Base-by-base conservation (phyloP, 2,113 vertebrate genomes). In the Sceloporus tristichus region DNA sequence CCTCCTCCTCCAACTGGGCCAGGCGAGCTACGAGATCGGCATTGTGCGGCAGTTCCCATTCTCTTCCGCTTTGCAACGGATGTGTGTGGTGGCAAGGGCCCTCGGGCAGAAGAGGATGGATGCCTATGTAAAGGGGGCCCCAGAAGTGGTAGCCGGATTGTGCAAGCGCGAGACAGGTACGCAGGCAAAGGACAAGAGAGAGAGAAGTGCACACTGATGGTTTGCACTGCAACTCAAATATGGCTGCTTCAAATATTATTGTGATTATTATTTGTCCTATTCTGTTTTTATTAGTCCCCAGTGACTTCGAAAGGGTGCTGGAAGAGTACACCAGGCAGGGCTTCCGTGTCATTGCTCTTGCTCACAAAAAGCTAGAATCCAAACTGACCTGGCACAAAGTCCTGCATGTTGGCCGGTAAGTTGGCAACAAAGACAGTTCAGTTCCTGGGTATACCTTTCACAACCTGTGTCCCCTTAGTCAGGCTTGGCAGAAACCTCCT, bases 41-140 rank as follows among this genome's bases (percentile, higher is more conserved):
- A 98, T 99, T 0, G 98, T 99, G 85, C 98, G 98, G 5, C 98
- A 99, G 97, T 99, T 99, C 91, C 98, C 99, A 0, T 99, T 99
- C 95, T 99, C 99, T 59, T 99, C 99, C 5, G 98, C 96, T 14
- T 84, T 98, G 90, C 99, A 99, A 94, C 98, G 98, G 80, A 99
- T 99, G 98, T 97, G 97, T 87, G 98, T 99, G 19, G 97, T 99
- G 73, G 97, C 97, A 0, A 97, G 98, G 89, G 95, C 97, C 74
- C 96, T 99, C 0, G 98, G 98, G 48, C 98, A 98, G 91, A 99
- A 98, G 93, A 97, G 97, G 74, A 99, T 99, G 99, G 98, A 99
- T 56, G 98, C 98, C 23, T 99, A 98, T 89, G 96, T 98, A 94
- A 99, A 99, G 85, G 99, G 99, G 74, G 98, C 99, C 0, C 99